Conservation (phyloP, 2,888 invertebrate genomes). For the Aethes cnicana region DNA sequence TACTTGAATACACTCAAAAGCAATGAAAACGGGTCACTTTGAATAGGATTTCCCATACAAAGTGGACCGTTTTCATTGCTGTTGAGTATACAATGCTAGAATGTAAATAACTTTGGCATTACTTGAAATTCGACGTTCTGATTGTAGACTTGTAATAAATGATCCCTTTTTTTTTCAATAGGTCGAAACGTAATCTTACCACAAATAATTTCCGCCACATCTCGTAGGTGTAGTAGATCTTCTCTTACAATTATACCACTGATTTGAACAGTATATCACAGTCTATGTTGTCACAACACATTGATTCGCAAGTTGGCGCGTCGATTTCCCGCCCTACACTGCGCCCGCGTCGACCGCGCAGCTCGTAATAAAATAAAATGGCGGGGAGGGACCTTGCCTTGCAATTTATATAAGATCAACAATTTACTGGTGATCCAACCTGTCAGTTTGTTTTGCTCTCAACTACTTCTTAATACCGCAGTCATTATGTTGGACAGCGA, state of each 20-base stretch:
- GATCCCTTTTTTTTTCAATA: too few species aligned
- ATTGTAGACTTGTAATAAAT: too few species aligned
- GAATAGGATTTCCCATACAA: too few species aligned
- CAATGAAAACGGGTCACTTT: too few species aligned
- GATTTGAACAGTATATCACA: constrained; percentile 26
- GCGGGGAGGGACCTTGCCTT: constrained; percentile 57
- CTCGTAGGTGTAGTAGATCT: too few species aligned
- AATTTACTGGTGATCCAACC: constrained; percentile 52
- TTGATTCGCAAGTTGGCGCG: constrained; percentile 40
- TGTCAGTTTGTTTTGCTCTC: constrained; percentile 67
- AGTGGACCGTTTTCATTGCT: too few species aligned
- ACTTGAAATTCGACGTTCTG: too few species aligned
- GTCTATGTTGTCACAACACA: constrained; percentile 34
- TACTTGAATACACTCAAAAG: too few species aligned
- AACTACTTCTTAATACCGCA: constrained; percentile 42
- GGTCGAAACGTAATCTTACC: too few species aligned
- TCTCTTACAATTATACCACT: constrained; percentile 40
- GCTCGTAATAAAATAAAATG: constrained; percentile 52
- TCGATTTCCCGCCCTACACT: constrained; percentile 49
- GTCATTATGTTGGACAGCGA: constrained; percentile 52
- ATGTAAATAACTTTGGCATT: too few species aligned
- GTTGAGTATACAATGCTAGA: too few species aligned
- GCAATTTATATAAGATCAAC: constrained; percentile 70
- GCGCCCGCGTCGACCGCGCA: constrained; percentile 56
- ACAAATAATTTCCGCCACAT: constrained; percentile 52